Conservation (phyloP, 2,888 invertebrate species). For the Gandaritis pyraliata region DNA sequence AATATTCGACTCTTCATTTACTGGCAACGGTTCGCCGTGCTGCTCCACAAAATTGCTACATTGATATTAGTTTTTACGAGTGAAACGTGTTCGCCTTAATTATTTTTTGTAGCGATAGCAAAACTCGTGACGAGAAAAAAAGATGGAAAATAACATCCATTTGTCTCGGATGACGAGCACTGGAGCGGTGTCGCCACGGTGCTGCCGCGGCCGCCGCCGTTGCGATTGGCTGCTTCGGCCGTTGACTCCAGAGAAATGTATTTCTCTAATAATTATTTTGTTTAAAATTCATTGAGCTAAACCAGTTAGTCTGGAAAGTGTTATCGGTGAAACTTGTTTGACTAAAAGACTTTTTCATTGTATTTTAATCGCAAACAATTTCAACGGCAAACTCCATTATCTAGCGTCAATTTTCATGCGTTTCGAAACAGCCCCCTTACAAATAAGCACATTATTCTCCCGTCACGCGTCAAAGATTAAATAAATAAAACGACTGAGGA, state of each 20-base stretch:
- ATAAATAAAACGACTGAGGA: constrained; percentile 26
- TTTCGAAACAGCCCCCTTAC: constrained; percentile 9
- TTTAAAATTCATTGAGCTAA: constrained; percentile 32
- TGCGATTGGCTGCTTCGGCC: constrained; percentile 68
- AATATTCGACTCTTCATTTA: constrained; percentile 10
- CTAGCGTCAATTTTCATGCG: constrained; percentile 5
- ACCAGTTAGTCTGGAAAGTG: constrained; percentile 6
- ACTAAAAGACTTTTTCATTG: constrained; percentile 7
- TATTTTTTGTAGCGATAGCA: constrained; percentile 49
- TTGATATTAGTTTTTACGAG: constrained; percentile 40
- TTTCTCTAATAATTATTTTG: constrained; percentile 56
- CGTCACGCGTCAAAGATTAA: constrained; percentile 20
- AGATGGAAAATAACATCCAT: constrained; percentile 62
- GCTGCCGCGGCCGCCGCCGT: constrained; percentile 38
- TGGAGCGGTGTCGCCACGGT: constrained; percentile 48
- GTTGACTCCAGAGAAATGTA: constrained; percentile 62
- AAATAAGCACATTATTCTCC: constrained; percentile 7
- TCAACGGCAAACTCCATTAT: constrained; percentile 10
- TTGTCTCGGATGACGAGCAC: constrained; percentile 71
- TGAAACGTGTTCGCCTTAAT: constrained; percentile 42
- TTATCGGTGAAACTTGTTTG: constrained; percentile 6
- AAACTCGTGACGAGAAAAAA: constrained; percentile 61
- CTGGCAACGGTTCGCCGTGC: constrained; percentile 9
- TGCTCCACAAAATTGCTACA: constrained; percentile 28
- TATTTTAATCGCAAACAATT: constrained; percentile 9